phyloP scores from a whole-genome alignment of 2,113 vertebrate genomes.

The Microcebus murinus region DNA sequence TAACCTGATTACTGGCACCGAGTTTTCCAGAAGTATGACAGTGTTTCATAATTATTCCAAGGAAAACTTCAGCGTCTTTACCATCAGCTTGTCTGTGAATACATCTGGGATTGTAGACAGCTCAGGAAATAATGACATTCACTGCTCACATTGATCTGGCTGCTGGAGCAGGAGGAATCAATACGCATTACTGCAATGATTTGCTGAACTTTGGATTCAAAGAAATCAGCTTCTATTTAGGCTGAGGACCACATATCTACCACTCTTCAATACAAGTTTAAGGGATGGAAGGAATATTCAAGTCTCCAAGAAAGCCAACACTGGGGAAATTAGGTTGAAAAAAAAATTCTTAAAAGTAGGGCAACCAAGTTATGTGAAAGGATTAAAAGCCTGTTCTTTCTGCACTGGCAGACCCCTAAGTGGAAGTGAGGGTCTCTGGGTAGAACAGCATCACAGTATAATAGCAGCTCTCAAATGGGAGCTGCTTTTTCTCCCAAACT shows the following conservation, averaged over 20 bases:
- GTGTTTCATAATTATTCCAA: background rate
- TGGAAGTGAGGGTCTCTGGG: background rate
- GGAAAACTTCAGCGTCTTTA: constrained; percentile 16
- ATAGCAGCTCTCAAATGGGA: background rate
- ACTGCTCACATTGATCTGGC: constrained; percentile 18
- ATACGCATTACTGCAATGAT: constrained; percentile 29
- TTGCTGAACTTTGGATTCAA: constrained; percentile 55
- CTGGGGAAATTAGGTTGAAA: background rate
- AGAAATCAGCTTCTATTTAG: constrained; percentile 59
- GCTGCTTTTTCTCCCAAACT: background rate
- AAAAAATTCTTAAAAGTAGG: background rate
- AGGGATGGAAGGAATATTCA: constrained; percentile 21
- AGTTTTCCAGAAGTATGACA: background rate
- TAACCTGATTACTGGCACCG: background rate
- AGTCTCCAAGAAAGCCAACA: background rate
- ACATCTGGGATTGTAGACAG: constrained; percentile 1
- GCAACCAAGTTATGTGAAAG: constrained; percentile 2
- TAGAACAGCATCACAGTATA: background rate
- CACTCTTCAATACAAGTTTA: constrained; percentile 23
- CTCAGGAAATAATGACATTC: constrained; percentile 34
- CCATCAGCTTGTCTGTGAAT: background rate
- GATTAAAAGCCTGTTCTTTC: background rate
- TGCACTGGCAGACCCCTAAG: background rate
- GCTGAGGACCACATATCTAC: constrained; percentile 18
- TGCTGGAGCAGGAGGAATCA: constrained; percentile 44